Evolutionary conservation across 2,888 invertebrate species (phyloP).

Genomic region (Lasioglossum calceatum): DNA sequence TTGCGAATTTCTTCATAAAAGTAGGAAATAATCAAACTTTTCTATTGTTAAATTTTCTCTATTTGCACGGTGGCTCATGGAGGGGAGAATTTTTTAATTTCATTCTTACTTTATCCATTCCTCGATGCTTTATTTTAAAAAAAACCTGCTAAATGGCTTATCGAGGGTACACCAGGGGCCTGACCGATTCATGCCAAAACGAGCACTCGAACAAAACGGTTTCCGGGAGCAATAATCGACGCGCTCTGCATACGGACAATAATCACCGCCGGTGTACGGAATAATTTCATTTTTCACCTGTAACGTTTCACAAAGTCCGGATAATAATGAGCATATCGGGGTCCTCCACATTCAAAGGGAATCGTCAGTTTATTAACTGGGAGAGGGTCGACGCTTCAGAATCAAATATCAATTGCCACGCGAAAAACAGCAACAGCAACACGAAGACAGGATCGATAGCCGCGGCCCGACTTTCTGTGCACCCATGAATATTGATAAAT

Average conservation of each 20-base stretch:
- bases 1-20: too few relatives aligned
- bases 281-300: background rate
- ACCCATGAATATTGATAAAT: constrained; percentile 13
- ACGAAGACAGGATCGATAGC: background rate
- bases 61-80: too few relatives aligned
- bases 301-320: constrained; percentile 4
- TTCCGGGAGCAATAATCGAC: background rate
- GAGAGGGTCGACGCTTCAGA: background rate
- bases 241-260: background rate
- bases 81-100: too few relatives aligned
- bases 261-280: background rate
- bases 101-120: too few relatives aligned
- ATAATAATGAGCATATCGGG: background rate
- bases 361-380: background rate
- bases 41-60: too few relatives aligned
- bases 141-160: too few relatives aligned
- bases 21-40: too few relatives aligned
- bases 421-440: background rate
- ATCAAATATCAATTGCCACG: background rate
- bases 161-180: too few relatives aligned
- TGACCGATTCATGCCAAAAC: background rate
- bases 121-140: too few relatives aligned
- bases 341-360: background rate
- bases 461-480: background rate
- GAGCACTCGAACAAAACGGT: background rate